These are phyloP conservation scores for Beroe forskalii DNA, from an alignment of 37 sponge, comb jelly and placozoan genomes.

Conservation along the genomic window DNA sequence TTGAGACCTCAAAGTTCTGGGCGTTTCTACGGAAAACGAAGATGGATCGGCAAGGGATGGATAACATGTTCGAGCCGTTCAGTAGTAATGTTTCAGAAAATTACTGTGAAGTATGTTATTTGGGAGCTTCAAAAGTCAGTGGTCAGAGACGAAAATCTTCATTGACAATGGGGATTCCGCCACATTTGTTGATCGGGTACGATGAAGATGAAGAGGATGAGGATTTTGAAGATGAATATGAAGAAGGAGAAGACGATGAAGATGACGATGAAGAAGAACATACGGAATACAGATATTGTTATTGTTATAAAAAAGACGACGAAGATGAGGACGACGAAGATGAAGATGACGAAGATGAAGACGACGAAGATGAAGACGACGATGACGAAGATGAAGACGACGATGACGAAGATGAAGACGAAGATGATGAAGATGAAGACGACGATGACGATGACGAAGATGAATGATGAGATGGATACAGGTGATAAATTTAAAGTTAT, in stretches of 20 bases:
- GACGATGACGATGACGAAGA: neutral
- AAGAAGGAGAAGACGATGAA: neutral
- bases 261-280: neutral
- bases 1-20: too few species aligned
- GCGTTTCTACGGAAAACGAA: too few species aligned
- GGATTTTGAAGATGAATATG: neutral
- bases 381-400: neutral
- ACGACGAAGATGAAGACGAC: neutral
- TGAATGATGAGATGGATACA: too few species aligned
- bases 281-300: neutral
- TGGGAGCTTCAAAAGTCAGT: too few species aligned
- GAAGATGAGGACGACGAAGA: neutral
- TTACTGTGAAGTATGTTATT: too few species aligned
- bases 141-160: too few species aligned
- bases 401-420: neutral
- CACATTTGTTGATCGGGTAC: neutral
- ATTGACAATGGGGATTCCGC: too few species aligned
- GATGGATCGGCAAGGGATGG: too few species aligned
- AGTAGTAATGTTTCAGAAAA: too few species aligned
- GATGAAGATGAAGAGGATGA: neutral
- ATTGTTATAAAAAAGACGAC: neutral
- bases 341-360: neutral
- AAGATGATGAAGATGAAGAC: neutral
- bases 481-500: too few species aligned
- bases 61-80: too few species aligned